Base-by-base conservation (phyloP, 2,113 vertebrate genomes). In the Melanerpes formicivorus region DNA sequence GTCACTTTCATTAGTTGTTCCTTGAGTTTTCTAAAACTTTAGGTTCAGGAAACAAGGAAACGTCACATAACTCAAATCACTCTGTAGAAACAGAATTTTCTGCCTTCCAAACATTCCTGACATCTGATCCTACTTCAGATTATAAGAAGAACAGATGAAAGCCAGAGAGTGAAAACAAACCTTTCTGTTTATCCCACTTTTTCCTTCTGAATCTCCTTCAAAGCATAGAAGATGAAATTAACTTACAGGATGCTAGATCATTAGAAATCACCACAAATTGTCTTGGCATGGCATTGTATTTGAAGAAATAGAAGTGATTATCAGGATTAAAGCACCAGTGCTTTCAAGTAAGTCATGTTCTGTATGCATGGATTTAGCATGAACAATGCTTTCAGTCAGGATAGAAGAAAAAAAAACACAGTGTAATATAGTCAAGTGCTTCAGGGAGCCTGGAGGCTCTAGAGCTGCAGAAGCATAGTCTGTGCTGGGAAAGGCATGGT, bases 131-230 rank as follows among this genome's bases (percentile, higher is more conserved):
- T 21, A 59, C 81, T 91, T 90, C 66, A 70, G 56, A 69, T 89
- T 81, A 32, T 13, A 84, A 84, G 27, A 84, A 84, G 27, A 92
- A 84, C 21, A 62, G 64, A 87, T 76, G 67, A 95, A 93, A 96
- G 63, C 42, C 54, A 71, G 30, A 74, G 18, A 83, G 17, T 40
- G n/a, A 69, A 94, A 92, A 63, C 54, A 95, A 92, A 69, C 23
- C 32, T 89, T 75, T 72, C 54, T 90, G 32, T 79, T 87, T 89
- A 73, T 80, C 8, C 9, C 72, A 27, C 4, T 17, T 72, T 92
- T 74, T 94, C n/a, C 59, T 54, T 90, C 52, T 42, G 34, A 79
- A 23, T 62, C 22, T 93, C 7, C 34, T 93, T 90, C 74, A 92
- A 93, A 95, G n/a, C 44, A 62, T n/a, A 58, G 90, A 72, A 87